These are phyloP conservation scores for Ahaetulla prasina DNA, from an alignment of 2,113 vertebrate species.

Conservation along the genomic window DNA sequence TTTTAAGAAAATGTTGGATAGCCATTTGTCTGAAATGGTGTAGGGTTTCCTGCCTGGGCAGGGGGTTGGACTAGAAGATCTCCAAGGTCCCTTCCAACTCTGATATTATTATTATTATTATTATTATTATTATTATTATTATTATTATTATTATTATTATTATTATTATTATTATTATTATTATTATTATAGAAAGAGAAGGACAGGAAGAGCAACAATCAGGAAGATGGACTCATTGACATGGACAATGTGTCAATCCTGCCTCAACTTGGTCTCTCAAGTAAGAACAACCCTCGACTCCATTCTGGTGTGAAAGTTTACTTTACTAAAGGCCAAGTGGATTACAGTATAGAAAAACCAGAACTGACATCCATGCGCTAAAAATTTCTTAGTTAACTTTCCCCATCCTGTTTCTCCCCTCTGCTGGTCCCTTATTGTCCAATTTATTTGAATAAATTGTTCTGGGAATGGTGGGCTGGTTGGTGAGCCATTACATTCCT, in stretches of 20 bases:
- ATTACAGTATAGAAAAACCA: neutral
- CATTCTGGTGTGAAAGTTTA: neutral
- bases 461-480: neutral
- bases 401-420: neutral
- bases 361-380: fast-evolving
- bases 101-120: too few species aligned
- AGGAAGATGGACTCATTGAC: neutral
- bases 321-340: neutral
- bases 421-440: neutral
- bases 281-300: neutral
- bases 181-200: too few species aligned
- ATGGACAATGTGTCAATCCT: neutral
- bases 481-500: neutral
- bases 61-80: too few species aligned
- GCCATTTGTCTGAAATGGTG: too few species aligned
- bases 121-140: too few species aligned
- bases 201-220: neutral
- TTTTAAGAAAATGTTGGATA: too few species aligned
- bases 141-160: too few species aligned
- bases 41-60: too few species aligned
- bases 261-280: neutral
- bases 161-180: too few species aligned
- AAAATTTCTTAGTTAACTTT: neutral
- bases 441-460: neutral
- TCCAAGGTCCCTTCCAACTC: too few species aligned